A percentile compares a stretch with the other conserved stretches of the same genome.
These are phyloP conservation scores for Oegoconia quadripuncta DNA, from an alignment of 2,888 invertebrate species.

Conservation along the genomic window DNA sequence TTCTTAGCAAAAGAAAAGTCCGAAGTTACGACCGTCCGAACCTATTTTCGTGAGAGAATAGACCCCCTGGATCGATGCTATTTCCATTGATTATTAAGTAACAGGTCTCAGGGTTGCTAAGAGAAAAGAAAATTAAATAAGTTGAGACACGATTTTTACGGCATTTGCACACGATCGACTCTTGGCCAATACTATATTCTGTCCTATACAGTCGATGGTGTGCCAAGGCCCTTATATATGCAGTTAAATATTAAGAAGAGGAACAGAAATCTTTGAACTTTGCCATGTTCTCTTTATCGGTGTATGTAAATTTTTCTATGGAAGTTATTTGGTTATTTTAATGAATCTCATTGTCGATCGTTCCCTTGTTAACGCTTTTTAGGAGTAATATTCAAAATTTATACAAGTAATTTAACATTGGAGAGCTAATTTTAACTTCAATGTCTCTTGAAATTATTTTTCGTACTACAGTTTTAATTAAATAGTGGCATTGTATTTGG, in stretches of 20 bases:
- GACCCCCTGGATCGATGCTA: no score
- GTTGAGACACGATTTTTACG: no score
- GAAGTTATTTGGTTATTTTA: slow-evolving; percentile 37
- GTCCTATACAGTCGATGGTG: no score
- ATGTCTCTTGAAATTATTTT: slow-evolving; percentile 41
- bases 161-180: no score
- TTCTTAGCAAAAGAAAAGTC: no score
- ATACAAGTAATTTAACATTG: slow-evolving; percentile 43
- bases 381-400: slow-evolving; percentile 57
- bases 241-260: slow-evolving; percentile 22
- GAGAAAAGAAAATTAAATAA: no score
- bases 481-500: slow-evolving; percentile 50
- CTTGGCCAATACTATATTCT: no score
- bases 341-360: slow-evolving; percentile 40
- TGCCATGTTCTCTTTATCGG: slow-evolving; percentile 44
- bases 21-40: no score
- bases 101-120: no score
- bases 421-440: slow-evolving; percentile 50
- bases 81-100: no score
- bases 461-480: slow-evolving; percentile 37
- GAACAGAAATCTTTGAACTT: slow-evolving; percentile 47
- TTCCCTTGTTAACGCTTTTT: slow-evolving; percentile 57
- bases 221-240: no score
- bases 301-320: slow-evolving; percentile 52
- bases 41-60: no score